Conservation (phyloP, 1,140 invertebrate species). For the Calliopsis andreniformis region DNA sequence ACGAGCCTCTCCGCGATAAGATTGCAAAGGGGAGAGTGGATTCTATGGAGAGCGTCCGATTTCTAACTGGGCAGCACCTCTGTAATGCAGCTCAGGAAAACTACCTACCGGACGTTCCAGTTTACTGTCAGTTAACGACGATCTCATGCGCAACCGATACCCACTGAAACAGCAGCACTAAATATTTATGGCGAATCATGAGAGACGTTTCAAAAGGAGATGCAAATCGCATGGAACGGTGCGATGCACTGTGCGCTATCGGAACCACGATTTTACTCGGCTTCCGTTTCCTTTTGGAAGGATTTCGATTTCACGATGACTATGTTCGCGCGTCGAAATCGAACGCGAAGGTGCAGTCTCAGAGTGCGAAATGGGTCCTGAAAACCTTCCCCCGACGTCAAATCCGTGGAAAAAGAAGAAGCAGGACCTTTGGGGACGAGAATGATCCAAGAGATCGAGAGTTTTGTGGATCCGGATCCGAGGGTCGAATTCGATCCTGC, state of each 20-base stretch:
- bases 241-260: not conserved
- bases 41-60: too few relatives aligned
- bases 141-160: constrained; percentile 4
- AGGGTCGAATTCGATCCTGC: constrained; percentile 75
- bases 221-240: constrained; percentile 20
- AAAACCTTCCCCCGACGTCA: constrained; percentile 40
- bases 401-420: constrained; percentile 41
- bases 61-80: not conserved
- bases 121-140: not conserved
- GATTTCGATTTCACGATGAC: not conserved
- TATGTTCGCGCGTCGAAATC: too few relatives aligned
- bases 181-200: constrained; percentile 22
- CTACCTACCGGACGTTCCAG: too few relatives aligned
- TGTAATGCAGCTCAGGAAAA: not conserved
- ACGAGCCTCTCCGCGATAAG: not conserved
- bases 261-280: not conserved
- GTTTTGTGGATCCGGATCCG: constrained; percentile 71
- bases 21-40: not conserved
- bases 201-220: not conserved
- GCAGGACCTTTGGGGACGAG: constrained; percentile 2
- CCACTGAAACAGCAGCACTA: not conserved
- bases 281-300: not conserved
- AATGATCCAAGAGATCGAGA: constrained; percentile 68
- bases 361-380: not conserved
- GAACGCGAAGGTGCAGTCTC: too few relatives aligned